Evolutionary conservation across 2,113 vertebrate species (phyloP).

Genomic region (Carassius gibelio): DNA sequence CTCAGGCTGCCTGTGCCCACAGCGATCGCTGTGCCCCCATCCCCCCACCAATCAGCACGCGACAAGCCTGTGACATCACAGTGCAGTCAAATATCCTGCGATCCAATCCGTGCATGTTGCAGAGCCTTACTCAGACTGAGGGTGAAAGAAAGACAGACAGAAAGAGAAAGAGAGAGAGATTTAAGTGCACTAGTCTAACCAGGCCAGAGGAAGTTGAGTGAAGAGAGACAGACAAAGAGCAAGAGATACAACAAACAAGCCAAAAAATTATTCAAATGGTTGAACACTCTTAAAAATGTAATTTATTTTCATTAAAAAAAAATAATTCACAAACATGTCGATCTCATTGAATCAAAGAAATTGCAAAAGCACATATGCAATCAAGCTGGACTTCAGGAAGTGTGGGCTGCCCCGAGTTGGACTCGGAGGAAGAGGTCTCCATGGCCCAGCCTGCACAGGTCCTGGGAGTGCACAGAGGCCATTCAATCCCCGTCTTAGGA

Average conservation of each 20-base stretch:
- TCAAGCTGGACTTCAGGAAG: conserved; percentile 45
- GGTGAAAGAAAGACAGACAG: conserved; percentile 65
- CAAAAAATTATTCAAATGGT: conserved; percentile 30
- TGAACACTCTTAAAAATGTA: background rate
- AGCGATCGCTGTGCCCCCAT: conserved; percentile 38
- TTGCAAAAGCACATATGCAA: background rate
- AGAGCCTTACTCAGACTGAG: conserved; percentile 61
- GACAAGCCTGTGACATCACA: conserved; percentile 69
- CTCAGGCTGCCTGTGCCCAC: conserved; percentile 61
- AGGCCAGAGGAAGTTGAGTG: conserved; percentile 26
- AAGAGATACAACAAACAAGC: conserved; percentile 69
- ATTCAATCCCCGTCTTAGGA: conserved; percentile 49
- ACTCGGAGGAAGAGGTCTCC: background rate
- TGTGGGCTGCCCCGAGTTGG: conserved; percentile 16
- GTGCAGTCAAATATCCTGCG: conserved; percentile 72
- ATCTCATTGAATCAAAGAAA: background rate
- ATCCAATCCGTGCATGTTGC: conserved; percentile 75
- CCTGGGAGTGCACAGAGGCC: conserved; percentile 38
- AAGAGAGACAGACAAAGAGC: conserved; percentile 39
- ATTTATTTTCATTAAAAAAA: background rate
- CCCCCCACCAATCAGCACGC: conserved; percentile 65
- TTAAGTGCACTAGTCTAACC: conserved; percentile 34
- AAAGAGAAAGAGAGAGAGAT: conserved; percentile 17
- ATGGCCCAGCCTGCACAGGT: conserved; percentile 37
- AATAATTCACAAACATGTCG: background rate